A percentile compares a stretch with the other conserved stretches of the same genome.
These are phyloP conservation scores for Leucoraja ocellata DNA, from an alignment of 2,797 vertebrate genomes.

Conservation along the genomic window DNA sequence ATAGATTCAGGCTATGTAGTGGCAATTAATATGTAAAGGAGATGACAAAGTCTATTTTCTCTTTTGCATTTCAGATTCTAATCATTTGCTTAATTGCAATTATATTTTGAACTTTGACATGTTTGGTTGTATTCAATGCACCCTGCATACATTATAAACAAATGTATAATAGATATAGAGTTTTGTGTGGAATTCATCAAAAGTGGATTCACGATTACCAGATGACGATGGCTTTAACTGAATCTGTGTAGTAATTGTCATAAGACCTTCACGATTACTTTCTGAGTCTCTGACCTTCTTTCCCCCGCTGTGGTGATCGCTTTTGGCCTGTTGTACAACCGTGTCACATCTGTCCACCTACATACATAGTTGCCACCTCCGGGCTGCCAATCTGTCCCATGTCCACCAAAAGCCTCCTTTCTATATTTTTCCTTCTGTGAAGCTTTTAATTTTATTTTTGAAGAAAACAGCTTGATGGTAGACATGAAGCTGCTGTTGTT, in stretches of 20 bases:
- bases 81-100: background rate
- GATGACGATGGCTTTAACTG: constrained; percentile 33
- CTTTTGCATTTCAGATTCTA: background rate
- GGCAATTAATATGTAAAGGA: background rate
- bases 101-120: constrained; percentile 7
- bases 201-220: constrained; percentile 28
- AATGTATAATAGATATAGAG: background rate
- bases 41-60: background rate
- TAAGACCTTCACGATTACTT: background rate
- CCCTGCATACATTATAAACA: background rate
- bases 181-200: background rate
- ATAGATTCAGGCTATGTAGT: background rate
- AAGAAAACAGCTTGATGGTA: constrained; percentile 32
- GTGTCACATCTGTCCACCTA: constrained; percentile 40
- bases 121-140: background rate
- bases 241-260: background rate
- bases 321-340: constrained; percentile 33
- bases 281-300: constrained; percentile 32
- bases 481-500: background rate
- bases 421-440: background rate
- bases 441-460: constrained; percentile 5
- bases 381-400: constrained; percentile 28
- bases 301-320: constrained; percentile 39
- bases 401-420: background rate
- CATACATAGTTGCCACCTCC: constrained; percentile 25